Conservation (phyloP, 2,113 vertebrate species). For the Rhodinocichla rosea region DNA sequence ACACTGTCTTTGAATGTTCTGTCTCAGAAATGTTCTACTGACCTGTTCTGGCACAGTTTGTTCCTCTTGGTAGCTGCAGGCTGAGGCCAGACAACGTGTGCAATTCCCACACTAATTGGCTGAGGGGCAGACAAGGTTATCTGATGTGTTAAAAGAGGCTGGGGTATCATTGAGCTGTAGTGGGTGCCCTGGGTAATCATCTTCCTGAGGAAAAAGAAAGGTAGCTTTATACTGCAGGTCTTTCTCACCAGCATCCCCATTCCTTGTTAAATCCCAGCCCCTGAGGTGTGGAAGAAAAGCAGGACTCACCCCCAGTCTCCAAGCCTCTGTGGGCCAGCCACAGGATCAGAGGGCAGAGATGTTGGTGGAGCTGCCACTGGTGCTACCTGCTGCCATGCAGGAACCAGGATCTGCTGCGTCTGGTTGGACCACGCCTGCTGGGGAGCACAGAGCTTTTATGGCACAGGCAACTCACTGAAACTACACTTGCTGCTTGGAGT, state of each 20-base stretch:
- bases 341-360: slow-evolving; percentile 85
- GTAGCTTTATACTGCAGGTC: neutral
- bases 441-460: neutral
- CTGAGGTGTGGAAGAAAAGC: neutral
- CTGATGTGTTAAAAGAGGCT: slow-evolving; percentile 93
- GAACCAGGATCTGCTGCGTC: slow-evolving; percentile 91
- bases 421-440: slow-evolving; percentile 89
- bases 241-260: neutral
- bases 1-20: neutral
- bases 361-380: slow-evolving; percentile 83
- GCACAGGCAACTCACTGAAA: rapidly evolving
- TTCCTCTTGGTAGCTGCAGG: slow-evolving; percentile 89
- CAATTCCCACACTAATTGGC: slow-evolving; percentile 96
- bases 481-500: no score
- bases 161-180: slow-evolving; percentile 91
- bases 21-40: slow-evolving; percentile 11
- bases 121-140: slow-evolving; percentile 95
- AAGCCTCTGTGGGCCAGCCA: slow-evolving; percentile 90
- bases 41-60: slow-evolving; percentile 93
- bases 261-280: neutral
- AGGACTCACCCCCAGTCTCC: slow-evolving; percentile 93
- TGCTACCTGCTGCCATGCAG: slow-evolving; percentile 92
- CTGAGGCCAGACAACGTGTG: slow-evolving; percentile 97
- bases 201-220: slow-evolving; percentile 81
- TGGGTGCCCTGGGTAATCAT: slow-evolving; percentile 91